Evolutionary conservation across 1,140 invertebrate species (phyloP), one percentile per base, ranked within the genome.

Genomic region (Orchesella cincta): DNA sequence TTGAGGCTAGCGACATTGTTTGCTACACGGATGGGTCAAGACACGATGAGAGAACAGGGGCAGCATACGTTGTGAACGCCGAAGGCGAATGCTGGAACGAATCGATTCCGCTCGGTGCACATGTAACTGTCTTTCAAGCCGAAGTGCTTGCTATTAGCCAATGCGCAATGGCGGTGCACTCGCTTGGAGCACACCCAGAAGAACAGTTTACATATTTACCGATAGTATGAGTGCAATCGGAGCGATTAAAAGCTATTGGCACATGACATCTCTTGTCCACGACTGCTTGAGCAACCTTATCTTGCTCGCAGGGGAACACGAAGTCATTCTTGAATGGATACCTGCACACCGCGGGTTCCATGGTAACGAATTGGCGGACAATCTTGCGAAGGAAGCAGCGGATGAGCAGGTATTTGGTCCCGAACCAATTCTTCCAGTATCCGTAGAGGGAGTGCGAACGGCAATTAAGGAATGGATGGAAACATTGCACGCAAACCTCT

Each of bases 1-100:
- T 18, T 5, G 3, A 18, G n/a, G 1, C 8, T 33, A 33, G 74
- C 23, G 39, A 46, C 18, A 39, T 75, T 1, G 14, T 57, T 0
- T 75, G 74, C 33, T 75, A 35, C 33, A 75, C 74, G 1, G 74
- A 75, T 28, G 74, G 54, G 28, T 75, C 74, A 5, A 14, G 52
- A n/a, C 52, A 57, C 23, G 23, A 23, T n/a, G 23, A 26, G 8
- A 12, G 12, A 3, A 57, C 52, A 5, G 52, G 52, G 5, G 14
- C 14, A 14, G 52, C 52, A 3, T 57, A n/a, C 52, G 52, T 26
- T n/a, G 23, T 57, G 3, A 3, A n/a, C 12, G 8, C 8, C 23
- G 12, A 26, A 57, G 52, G 52, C 14, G 52, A 57, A 26, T 57
- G 52, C 3, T 46, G 39, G 39, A 8, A 46, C 39, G 8, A 46